These are phyloP conservation scores for Ptiloglossa arizonensis DNA, from an alignment of 1,140 invertebrate species.

Conservation along the genomic window DNA sequence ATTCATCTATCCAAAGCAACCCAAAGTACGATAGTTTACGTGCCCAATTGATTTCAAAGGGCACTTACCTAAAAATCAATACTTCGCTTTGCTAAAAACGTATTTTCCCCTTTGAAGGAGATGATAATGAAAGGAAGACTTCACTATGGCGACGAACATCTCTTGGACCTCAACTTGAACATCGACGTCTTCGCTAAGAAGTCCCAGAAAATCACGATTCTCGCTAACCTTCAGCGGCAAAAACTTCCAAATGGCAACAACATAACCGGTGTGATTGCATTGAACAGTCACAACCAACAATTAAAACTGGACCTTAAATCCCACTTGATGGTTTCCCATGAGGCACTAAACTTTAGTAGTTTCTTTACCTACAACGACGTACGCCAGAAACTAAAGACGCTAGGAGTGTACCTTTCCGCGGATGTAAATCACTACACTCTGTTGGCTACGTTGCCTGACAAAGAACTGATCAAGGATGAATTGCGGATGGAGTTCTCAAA, in stretches of 20 bases:
- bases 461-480: slow-evolving; percentile 82
- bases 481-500: slow-evolving; percentile 79
- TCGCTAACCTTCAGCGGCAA: slow-evolving; percentile 68
- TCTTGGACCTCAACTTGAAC: slow-evolving; percentile 80
- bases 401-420: slow-evolving; percentile 76
- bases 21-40: too few relatives aligned
- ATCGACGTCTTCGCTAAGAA: slow-evolving; percentile 85
- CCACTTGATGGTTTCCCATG: slow-evolving; percentile 66
- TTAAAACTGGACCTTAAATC: slow-evolving; percentile 77
- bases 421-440: slow-evolving; percentile 78
- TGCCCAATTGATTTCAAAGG: too few relatives aligned
- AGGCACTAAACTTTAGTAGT: slow-evolving; percentile 73
- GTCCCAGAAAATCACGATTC: slow-evolving; percentile 84
- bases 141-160: slow-evolving; percentile 76
- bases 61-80: too few relatives aligned
- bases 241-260: slow-evolving; percentile 75
- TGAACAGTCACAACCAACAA: slow-evolving; percentile 80
- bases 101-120: slow-evolving; percentile 75
- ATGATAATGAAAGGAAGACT: slow-evolving; percentile 81
- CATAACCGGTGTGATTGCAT: slow-evolving; percentile 71
- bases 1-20: slow-evolving; percentile 85
- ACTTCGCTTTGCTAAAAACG: too few relatives aligned
- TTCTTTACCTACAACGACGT: slow-evolving; percentile 75
- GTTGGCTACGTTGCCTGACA: slow-evolving; percentile 80
- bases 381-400: slow-evolving; percentile 74